Conservation (phyloP, 2,888 invertebrate genomes). For the Petrophora chlorosata region DNA sequence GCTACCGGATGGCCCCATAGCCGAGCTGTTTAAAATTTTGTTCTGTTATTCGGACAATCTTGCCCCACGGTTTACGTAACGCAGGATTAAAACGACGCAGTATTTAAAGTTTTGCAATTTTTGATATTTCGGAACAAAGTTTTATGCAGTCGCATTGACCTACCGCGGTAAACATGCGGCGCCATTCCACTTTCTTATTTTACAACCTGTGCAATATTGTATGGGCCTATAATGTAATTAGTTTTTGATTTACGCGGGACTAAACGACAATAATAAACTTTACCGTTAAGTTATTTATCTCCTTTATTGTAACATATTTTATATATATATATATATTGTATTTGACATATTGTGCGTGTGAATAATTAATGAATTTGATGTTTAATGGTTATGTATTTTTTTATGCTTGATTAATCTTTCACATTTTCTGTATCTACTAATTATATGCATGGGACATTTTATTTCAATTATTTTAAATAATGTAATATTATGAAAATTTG, state of each 20-base stretch:
- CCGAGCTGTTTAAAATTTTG: slow-evolving; percentile 57
- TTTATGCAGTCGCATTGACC: slow-evolving; percentile 57
- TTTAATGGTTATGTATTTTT: no score
- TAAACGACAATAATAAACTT: slow-evolving; percentile 32
- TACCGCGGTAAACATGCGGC: slow-evolving; percentile 41
- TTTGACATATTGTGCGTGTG: no score
- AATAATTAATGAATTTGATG: no score
- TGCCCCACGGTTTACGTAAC: slow-evolving; percentile 74
- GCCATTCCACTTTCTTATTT: slow-evolving; percentile 65
- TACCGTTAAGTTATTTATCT: slow-evolving; percentile 39
- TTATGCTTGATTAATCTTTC: no score
- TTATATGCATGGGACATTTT: no score
- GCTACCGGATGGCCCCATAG: slow-evolving; percentile 48
- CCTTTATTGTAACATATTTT: slow-evolving; percentile 22
- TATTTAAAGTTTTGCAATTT: slow-evolving; percentile 72
- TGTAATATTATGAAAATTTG: no score
- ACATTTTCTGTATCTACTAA: no score
- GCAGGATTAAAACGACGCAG: slow-evolving; percentile 70
- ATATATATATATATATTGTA: no score
- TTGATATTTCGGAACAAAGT: slow-evolving; percentile 65
- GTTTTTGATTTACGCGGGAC: slow-evolving; percentile 47
- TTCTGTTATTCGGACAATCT: slow-evolving; percentile 69
- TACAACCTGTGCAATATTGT: slow-evolving; percentile 45
- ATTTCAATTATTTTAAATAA: no score
- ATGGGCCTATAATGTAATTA: slow-evolving; percentile 44